Evolutionary conservation across 2,888 invertebrate genomes (phyloP).

Genomic region (Nomada fabriciana): DNA sequence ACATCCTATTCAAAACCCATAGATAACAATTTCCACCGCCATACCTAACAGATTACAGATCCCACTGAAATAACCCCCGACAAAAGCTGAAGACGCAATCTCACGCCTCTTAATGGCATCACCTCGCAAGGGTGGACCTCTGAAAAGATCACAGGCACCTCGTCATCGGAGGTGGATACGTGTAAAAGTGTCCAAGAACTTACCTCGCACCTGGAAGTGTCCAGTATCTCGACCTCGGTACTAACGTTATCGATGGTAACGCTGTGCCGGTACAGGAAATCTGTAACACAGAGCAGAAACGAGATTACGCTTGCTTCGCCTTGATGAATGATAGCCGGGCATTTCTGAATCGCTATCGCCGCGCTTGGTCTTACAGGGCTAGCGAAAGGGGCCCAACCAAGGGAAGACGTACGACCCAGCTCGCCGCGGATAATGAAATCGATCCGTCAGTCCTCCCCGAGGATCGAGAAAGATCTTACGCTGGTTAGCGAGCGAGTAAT

Average conservation of each 20-base stretch:
- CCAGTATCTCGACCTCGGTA: constrained; percentile 92
- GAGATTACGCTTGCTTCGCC: constrained; percentile 52
- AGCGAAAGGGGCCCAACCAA: constrained; percentile 45
- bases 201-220: constrained; percentile 93
- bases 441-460: constrained; percentile 64
- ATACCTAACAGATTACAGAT: no score
- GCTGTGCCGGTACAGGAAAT: constrained; percentile 92
- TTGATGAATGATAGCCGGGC: constrained; percentile 61
- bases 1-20: no score
- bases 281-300: constrained; percentile 86
- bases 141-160: neutral
- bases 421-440: constrained; percentile 65
- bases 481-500: constrained; percentile 56
- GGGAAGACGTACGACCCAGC: constrained; percentile 63
- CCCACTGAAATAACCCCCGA: neutral
- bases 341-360: constrained; percentile 56
- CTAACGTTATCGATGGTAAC: constrained; percentile 91
- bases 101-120: no score
- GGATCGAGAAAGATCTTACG: constrained; percentile 56
- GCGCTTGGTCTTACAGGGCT: constrained; percentile 40
- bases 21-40: no score
- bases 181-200: constrained; percentile 82
- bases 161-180: neutral
- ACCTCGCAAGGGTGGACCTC: neutral
- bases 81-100: no score